Conservation (phyloP, 2,797 vertebrate genomes). For the Hippoglossus hippoglossus region DNA sequence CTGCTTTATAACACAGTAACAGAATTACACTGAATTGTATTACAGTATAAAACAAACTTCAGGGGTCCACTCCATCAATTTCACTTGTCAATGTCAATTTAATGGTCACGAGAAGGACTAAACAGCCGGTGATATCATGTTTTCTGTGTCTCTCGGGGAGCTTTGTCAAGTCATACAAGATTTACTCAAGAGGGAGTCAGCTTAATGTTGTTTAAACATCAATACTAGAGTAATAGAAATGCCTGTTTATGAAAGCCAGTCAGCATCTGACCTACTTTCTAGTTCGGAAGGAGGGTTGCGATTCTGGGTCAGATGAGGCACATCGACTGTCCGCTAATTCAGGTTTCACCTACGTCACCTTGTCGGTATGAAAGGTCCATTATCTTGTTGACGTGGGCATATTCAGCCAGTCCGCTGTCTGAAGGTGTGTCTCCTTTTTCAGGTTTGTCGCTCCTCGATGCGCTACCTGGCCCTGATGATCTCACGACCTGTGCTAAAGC, state of each 20-base stretch:
- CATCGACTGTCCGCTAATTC: background rate
- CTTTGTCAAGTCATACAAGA: too few relatives aligned
- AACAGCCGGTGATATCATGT: background rate
- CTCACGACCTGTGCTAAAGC: slow-evolving; percentile 91
- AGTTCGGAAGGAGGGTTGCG: background rate
- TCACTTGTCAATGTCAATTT: background rate
- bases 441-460: slow-evolving; percentile 96
- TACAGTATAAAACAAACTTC: too few relatives aligned
- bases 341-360: background rate
- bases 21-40: background rate
- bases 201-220: slow-evolving; percentile 11
- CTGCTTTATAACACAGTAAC: background rate
- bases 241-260: slow-evolving; percentile 10
- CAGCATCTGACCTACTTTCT: slow-evolving; percentile 18
- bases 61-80: too few relatives aligned
- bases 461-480: slow-evolving; percentile 97
- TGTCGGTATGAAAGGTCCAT: background rate
- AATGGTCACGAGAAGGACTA: background rate
- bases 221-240: background rate
- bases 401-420: slow-evolving; percentile 24
- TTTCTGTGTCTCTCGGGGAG: too few relatives aligned
- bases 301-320: slow-evolving; percentile 1
- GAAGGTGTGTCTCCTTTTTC: slow-evolving; percentile 18
- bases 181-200: background rate
- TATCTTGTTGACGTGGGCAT: background rate